These are phyloP conservation scores for Drosophila hydei DNA, from an alignment of 1,140 invertebrate genomes.

Conservation along the genomic window DNA sequence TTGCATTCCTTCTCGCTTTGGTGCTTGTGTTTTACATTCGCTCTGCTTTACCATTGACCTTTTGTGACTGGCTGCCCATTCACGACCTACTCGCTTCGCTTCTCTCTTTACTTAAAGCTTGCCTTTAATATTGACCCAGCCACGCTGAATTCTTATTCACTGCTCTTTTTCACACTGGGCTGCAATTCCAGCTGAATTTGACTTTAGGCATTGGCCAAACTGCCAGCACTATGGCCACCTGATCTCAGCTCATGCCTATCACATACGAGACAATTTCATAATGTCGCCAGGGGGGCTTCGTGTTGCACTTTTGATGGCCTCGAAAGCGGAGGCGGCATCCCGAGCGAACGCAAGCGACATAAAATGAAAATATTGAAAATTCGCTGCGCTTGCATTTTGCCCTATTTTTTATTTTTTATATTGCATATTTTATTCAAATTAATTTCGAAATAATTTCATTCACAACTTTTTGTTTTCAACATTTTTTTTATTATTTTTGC, in stretches of 20 bases:
- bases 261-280: conserved; percentile 37
- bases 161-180: neutral
- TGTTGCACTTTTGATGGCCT: conserved; percentile 18
- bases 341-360: conserved; percentile 2
- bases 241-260: conserved; percentile 12
- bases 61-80: too few relatives aligned
- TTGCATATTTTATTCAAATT: neutral
- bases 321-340: conserved; percentile 12
- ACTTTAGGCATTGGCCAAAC: neutral
- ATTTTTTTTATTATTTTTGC: neutral
- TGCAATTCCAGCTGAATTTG: too few relatives aligned
- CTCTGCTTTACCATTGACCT: neutral
- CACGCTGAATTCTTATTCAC: neutral
- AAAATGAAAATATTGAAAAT: conserved; percentile 17
- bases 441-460: conserved; percentile 36
- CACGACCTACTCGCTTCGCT: conserved; percentile 2
- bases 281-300: conserved; percentile 16
- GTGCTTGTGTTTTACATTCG: neutral
- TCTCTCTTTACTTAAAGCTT: neutral
- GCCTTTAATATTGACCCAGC: neutral
- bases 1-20: neutral
- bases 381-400: neutral
- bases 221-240: conserved; percentile 10
- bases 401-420: neutral
- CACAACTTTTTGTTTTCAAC: conserved; percentile 29